Percentiles rank a stretch among this genome's conserved stretches.
Evolutionary conservation across 2,888 invertebrate species (phyloP).

Genomic region (Conistra vaccinii): DNA sequence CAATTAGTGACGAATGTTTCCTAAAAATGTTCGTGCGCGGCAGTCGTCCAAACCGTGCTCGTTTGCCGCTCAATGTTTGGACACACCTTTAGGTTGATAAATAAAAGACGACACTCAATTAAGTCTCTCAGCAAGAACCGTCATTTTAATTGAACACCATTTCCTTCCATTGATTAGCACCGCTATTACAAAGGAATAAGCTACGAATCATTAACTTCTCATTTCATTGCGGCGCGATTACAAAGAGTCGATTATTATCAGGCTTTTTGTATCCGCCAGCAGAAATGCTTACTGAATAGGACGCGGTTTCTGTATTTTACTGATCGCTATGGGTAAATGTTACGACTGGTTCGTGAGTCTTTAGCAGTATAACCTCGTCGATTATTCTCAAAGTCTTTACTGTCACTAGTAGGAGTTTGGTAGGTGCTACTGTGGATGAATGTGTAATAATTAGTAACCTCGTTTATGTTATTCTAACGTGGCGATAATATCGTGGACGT

Average conservation of each 20-base stretch:
- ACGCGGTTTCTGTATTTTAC: conserved; percentile 32
- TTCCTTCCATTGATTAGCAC: conserved; percentile 72
- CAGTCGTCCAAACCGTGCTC: too few species aligned
- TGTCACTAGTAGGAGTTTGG: background rate
- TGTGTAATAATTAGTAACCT: background rate
- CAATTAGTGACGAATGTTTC: too few species aligned
- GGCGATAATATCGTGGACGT: background rate
- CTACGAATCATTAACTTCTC: conserved; percentile 81
- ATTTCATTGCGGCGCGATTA: conserved; percentile 74
- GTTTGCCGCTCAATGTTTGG: background rate
- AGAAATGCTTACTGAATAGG: conserved; percentile 65
- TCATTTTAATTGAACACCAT: conserved; percentile 71
- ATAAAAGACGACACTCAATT: conserved; percentile 51
- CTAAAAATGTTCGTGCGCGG: too few species aligned
- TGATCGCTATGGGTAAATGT: background rate
- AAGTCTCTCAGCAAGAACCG: conserved; percentile 58
- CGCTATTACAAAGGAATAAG: conserved; percentile 76
- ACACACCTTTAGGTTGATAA: conserved; percentile 20
- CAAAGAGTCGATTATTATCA: conserved; percentile 71
- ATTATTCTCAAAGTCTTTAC: background rate
- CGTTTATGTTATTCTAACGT: background rate
- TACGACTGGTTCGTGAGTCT: background rate
- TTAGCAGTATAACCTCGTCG: background rate
- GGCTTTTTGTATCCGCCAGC: conserved; percentile 66
- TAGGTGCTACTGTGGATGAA: background rate